Evolutionary conservation across 1,140 invertebrate genomes (phyloP), one percentile per base, ranked within the genome.

Genomic region (Oncopodura yosiiana): DNA sequence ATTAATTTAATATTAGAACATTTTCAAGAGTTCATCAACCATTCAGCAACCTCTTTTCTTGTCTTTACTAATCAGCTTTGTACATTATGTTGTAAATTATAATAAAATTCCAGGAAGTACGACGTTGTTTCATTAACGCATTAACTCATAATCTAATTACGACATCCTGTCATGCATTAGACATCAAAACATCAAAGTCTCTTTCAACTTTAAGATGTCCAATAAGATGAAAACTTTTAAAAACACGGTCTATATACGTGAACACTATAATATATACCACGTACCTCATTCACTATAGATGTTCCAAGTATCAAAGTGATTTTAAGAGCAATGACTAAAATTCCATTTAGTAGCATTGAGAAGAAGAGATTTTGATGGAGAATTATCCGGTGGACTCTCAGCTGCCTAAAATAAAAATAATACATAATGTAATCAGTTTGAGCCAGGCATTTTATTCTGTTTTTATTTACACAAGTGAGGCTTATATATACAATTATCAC

Each of bases 301-400:
- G n/a, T 44, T 5, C 3, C 18, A 11, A 72, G 64, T 4, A 77
- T 66, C 23, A 75, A 62, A 18, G 70, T 46, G 12, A 69, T 64
- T 66, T 72, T 74, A 49, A 75, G 64, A 5, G 69, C 58, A 26
- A 73, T 70, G 16, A 72, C 65, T 11, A 69, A 54, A 14, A 73
- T 55, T 3, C 70, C 69, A 41, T 75, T 73, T 24, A 75, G 21
- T 1, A 78, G 62, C 26, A 78, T 71, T 1, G 76, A 75, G 1
- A 69, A 34, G 60, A 79, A 76, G 34, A 79, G 69, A 61, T 79
- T 74, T 42, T 73, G 67, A 63, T 79, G 77, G 16, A 79, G 67
- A 26, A 70, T 71, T 48, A 78, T 75, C 16, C 70, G 56, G 29
- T 71, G 66, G 3, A 73, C 71, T 62, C 73, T 62, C 6, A 73